phyloP scores from a whole-genome alignment of 2,797 vertebrate genomes.

The Gambelia wislizenii region DNA sequence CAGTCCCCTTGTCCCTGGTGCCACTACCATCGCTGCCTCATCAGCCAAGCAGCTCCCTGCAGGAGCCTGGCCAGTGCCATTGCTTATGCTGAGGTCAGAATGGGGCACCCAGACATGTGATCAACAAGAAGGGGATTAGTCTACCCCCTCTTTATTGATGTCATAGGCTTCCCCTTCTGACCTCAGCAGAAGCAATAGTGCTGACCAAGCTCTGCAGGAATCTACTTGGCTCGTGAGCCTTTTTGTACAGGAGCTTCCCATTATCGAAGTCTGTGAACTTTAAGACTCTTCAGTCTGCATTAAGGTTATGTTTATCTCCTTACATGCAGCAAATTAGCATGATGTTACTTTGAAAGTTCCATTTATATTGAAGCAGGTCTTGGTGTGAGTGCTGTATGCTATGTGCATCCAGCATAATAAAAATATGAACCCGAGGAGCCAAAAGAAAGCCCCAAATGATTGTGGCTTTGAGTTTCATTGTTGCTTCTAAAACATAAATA shows the following conservation, averaged over 20 bases:
- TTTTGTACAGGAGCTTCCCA: background rate
- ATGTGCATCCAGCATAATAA: background rate
- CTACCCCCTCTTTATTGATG: too few species aligned
- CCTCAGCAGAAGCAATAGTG: too few species aligned
- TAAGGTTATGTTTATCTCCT: background rate
- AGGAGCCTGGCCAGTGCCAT: too few species aligned
- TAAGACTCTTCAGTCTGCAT: background rate
- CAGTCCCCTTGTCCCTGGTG: too few species aligned
- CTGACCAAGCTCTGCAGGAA: too few species aligned
- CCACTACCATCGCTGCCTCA: too few species aligned
- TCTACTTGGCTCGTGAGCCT: too few species aligned
- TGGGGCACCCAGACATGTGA: too few species aligned
- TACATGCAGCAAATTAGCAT: background rate
- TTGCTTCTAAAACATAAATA: background rate
- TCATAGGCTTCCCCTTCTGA: too few species aligned
- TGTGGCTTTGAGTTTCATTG: background rate
- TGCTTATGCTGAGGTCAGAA: too few species aligned
- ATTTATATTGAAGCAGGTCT: background rate
- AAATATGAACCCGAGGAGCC: background rate
- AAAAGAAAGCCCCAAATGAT: background rate
- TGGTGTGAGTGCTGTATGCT: background rate
- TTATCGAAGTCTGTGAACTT: slow-evolving; percentile 6
- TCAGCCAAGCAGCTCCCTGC: too few species aligned
- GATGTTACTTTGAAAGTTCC: background rate
- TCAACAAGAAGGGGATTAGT: too few species aligned